phyloP scores from a whole-genome alignment of 2,113 vertebrate species.

The Pteronura brasiliensis region DNA sequence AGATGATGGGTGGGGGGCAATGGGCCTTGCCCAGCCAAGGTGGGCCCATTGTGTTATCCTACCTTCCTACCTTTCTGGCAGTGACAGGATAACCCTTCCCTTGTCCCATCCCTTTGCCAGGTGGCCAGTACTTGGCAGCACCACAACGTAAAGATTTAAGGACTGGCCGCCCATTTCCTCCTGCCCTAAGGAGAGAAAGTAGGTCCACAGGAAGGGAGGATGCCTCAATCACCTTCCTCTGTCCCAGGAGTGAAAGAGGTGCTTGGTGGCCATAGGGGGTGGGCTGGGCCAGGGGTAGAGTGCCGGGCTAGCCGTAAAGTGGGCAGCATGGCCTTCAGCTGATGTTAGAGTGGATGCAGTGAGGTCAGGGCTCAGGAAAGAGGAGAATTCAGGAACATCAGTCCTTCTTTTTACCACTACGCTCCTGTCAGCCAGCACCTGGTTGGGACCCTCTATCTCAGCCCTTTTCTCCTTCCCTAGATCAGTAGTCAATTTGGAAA shows the following conservation, averaged over 20 bases:
- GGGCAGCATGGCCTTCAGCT: neutral
- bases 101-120: neutral
- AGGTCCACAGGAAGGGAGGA: slow-evolving; percentile 16
- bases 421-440: neutral
- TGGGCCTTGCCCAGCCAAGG: neutral
- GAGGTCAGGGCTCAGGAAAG: neutral
- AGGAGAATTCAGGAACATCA: neutral
- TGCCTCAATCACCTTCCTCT: neutral
- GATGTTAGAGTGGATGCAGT: neutral
- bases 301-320: neutral
- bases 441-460: neutral
- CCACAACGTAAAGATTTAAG: neutral
- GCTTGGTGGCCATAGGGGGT: neutral
- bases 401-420: neutral
- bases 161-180: neutral
- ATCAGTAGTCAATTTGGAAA: neutral
- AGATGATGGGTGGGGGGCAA: neutral
- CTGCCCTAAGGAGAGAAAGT: neutral
- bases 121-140: neutral
- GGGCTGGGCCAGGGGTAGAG: neutral
- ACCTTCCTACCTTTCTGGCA: neutral
- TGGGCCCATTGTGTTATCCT: neutral
- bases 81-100: neutral
- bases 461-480: neutral
- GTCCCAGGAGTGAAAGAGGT: neutral